Conservation (phyloP, 2,797 vertebrate species). For the Synanceia verrucosa region DNA sequence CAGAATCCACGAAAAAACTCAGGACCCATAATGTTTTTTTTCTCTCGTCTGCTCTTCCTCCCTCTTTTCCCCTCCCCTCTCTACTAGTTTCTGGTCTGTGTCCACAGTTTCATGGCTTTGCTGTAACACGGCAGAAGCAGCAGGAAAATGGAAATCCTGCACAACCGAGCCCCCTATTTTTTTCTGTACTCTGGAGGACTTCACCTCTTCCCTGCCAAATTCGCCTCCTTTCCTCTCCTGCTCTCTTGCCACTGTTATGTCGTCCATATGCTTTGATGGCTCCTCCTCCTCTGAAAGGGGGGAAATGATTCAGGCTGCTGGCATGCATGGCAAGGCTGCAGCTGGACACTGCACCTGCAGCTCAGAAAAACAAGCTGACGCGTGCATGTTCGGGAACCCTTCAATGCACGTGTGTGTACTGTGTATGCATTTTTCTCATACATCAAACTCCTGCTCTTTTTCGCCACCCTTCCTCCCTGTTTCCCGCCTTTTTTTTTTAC, state of each 20-base stretch:
- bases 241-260: constrained; percentile 43
- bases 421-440: constrained; percentile 31
- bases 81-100: constrained; percentile 27
- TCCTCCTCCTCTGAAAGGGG: constrained; percentile 60
- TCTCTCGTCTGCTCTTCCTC: constrained; percentile 8
- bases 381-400: constrained; percentile 55
- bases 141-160: constrained; percentile 42
- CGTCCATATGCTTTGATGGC: constrained; percentile 75
- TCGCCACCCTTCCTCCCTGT: background rate
- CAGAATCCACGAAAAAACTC: constrained; percentile 25
- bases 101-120: constrained; percentile 18
- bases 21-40: no score
- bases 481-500: background rate
- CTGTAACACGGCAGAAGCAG: constrained; percentile 41
- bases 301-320: constrained; percentile 79
- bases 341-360: constrained; percentile 84
- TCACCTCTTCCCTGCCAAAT: constrained; percentile 26
- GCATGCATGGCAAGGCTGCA: constrained; percentile 76
- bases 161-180: constrained; percentile 20
- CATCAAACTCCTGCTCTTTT: constrained; percentile 17
- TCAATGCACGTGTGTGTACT: constrained; percentile 18
- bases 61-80: background rate
- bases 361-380: constrained; percentile 76
- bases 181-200: constrained; percentile 20
- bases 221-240: constrained; percentile 18